These are phyloP conservation scores for Telenomus remus DNA, from an alignment of 1,140 invertebrate species.

Conservation along the genomic window DNA sequence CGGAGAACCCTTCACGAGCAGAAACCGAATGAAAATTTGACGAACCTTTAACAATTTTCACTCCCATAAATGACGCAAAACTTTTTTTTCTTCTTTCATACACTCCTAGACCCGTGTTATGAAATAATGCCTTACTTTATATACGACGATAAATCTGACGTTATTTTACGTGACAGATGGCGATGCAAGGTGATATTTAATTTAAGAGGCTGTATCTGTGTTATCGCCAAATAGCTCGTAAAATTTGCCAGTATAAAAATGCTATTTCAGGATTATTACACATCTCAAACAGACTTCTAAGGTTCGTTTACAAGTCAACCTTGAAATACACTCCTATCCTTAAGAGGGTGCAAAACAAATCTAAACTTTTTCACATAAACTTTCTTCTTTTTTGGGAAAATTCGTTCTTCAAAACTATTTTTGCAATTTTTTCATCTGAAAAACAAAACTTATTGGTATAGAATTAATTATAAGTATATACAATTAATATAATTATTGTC, in stretches of 20 bases:
- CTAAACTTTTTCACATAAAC: no score
- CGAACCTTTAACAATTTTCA: slow-evolving; percentile 43
- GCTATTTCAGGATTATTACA: not conserved
- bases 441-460: no score
- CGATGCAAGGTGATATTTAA: slow-evolving; percentile 8
- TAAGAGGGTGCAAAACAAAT: no score
- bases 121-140: slow-evolving; percentile 22
- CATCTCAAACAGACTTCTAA: no score
- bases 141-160: not conserved
- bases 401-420: no score
- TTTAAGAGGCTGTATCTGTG: not conserved
- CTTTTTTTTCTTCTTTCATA: slow-evolving; percentile 9
- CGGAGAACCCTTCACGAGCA: slow-evolving; percentile 50
- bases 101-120: not conserved
- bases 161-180: slow-evolving; percentile 9
- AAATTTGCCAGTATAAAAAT: not conserved
- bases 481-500: no score
- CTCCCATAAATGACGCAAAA: slow-evolving; percentile 14
- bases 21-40: slow-evolving; percentile 49
- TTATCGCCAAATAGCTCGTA: not conserved
- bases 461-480: no score
- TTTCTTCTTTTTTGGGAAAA: no score
- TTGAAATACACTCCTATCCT: no score
- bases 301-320: no score
- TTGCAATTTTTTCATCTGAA: no score